phyloP scores from a whole-genome alignment of 2,113 vertebrate species.

The Bettongia penicillata region DNA sequence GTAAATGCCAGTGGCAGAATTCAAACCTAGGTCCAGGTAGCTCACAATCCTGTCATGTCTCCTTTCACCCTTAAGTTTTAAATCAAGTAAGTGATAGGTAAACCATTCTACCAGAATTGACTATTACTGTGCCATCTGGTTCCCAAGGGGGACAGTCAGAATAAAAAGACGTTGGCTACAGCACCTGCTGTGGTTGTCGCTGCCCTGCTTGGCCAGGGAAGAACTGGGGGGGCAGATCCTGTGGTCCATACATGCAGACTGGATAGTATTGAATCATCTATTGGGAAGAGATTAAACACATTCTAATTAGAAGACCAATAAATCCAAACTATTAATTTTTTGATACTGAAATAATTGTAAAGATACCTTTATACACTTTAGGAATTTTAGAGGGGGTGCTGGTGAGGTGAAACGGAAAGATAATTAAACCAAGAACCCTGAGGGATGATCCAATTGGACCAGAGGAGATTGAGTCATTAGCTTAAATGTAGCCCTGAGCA shows the following conservation, averaged over 20 bases:
- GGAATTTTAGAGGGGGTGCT: background rate
- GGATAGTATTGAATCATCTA: constrained; percentile 63
- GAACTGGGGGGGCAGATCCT: constrained; percentile 46
- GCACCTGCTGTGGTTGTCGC: constrained; percentile 67
- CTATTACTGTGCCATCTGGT: background rate
- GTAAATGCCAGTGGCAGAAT: background rate
- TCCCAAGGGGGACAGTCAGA: background rate
- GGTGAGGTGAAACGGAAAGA: background rate
- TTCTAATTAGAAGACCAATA: background rate
- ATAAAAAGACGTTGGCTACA: background rate
- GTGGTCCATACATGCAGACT: constrained; percentile 59
- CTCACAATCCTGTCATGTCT: background rate
- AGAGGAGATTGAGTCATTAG: background rate
- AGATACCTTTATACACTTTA: background rate
- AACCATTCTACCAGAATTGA: background rate
- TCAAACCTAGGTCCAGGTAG: background rate
- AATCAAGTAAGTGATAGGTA: background rate
- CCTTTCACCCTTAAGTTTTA: background rate
- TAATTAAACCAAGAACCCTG: background rate
- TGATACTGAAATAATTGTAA: background rate
- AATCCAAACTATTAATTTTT: background rate
- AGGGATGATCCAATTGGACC: background rate
- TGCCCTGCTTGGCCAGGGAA: constrained; percentile 40
- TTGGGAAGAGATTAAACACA: background rate
- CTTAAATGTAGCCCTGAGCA: background rate